A percentile compares a stretch with the other conserved stretches of the same genome.
Conservation (phyloP, 2,888 invertebrate genomes). For the Platerodrilus igneus region DNA sequence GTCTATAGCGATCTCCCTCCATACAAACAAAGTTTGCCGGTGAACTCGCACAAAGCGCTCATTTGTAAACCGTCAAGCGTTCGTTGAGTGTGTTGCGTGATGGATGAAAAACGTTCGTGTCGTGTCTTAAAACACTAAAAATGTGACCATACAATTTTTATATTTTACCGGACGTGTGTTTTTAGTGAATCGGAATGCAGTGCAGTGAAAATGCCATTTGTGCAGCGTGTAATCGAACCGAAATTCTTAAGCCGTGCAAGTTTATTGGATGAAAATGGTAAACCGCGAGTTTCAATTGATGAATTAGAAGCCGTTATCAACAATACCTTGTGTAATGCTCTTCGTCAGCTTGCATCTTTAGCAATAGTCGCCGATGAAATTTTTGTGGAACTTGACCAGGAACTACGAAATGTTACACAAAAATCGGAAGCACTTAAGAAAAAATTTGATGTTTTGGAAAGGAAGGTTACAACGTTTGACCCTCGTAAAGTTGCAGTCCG, state of each 20-base stretch:
- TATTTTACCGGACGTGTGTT: slow-evolving; percentile 2
- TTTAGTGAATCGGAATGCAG: slow-evolving; percentile 18
- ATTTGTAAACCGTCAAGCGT: no score
- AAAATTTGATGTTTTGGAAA: slow-evolving; percentile 66
- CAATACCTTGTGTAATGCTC: slow-evolving; percentile 77
- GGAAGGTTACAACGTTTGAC: slow-evolving; percentile 68
- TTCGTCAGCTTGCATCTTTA: slow-evolving; percentile 80
- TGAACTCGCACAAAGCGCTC: no score
- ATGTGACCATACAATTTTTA: slow-evolving; percentile 1
- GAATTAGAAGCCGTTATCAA: slow-evolving; percentile 85
- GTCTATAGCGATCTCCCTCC: no score
- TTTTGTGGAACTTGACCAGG: slow-evolving; percentile 73
- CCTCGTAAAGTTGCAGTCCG: slow-evolving; percentile 91
- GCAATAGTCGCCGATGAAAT: slow-evolving; percentile 80
- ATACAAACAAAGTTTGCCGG: no score
- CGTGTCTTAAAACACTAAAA: not conserved
- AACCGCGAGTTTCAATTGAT: slow-evolving; percentile 59
- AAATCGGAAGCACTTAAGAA: slow-evolving; percentile 67
- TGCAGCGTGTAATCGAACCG: slow-evolving; percentile 78
- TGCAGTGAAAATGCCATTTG: slow-evolving; percentile 71
- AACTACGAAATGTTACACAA: slow-evolving; percentile 69
- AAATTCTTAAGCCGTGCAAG: slow-evolving; percentile 69
- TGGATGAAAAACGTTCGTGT: not conserved
- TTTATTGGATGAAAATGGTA: slow-evolving; percentile 57
- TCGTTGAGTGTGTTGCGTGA: slow-evolving; percentile 7